Conservation (phyloP, 2,113 vertebrate species). For the Apteryx mantelli region DNA sequence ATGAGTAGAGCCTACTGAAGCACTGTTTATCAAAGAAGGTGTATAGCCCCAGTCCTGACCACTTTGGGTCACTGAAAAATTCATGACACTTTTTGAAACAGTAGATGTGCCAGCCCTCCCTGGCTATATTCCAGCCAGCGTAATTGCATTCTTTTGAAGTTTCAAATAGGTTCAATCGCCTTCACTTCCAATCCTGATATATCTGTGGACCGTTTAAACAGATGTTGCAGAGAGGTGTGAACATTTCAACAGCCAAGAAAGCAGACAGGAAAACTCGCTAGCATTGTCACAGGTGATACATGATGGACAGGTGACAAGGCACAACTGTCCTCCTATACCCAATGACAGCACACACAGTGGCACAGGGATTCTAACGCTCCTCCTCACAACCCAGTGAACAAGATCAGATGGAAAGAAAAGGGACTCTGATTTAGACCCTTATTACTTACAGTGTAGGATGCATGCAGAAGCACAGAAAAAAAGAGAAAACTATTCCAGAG, state of each 20-base stretch:
- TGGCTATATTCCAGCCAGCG: neutral
- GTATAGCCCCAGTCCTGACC: neutral
- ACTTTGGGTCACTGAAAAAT: neutral
- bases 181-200: neutral
- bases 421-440: neutral
- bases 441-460: neutral
- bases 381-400: neutral
- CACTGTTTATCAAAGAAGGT: neutral
- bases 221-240: neutral
- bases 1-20: neutral
- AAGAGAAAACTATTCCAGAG: neutral
- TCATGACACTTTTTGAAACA: neutral
- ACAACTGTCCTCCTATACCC: rapidly evolving
- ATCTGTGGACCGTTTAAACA: neutral
- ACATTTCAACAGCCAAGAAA: neutral
- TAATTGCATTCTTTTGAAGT: neutral
- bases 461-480: neutral
- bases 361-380: neutral
- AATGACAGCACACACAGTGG: neutral
- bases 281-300: neutral
- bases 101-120: neutral
- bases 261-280: neutral
- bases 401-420: neutral
- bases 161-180: neutral
- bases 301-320: neutral